A percentile compares a stretch with the other conserved stretches of the same genome.
These are phyloP conservation scores for Drosophila kanekoi DNA, from an alignment of 2,888 invertebrate species.

Conservation along the genomic window DNA sequence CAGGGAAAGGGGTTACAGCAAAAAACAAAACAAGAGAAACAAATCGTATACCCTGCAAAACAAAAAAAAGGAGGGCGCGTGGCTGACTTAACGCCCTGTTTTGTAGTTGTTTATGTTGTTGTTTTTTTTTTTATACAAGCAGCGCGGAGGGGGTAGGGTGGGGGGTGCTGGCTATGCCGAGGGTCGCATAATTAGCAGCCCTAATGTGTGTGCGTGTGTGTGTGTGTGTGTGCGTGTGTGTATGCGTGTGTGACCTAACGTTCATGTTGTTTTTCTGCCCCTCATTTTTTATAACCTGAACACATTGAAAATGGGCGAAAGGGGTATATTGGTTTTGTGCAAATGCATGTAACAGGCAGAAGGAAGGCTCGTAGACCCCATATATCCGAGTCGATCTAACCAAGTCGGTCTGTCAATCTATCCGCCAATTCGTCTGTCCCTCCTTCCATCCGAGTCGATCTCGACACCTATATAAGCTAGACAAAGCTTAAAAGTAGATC, in stretches of 20 bases:
- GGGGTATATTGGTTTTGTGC: too few relatives aligned
- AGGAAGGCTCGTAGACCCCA: too few relatives aligned
- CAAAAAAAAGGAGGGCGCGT: slow-evolving; percentile 62
- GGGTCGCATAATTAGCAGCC: slow-evolving; percentile 73
- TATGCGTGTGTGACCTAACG: slow-evolving; percentile 22
- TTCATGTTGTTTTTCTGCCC: slow-evolving; percentile 13
- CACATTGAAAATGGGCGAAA: too few relatives aligned
- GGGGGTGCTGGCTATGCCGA: neutral
- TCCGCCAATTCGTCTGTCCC: too few relatives aligned
- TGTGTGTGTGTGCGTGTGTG: neutral
- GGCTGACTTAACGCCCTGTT: slow-evolving; percentile 48
- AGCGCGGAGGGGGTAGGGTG: too few relatives aligned
- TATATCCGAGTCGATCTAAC: too few relatives aligned
- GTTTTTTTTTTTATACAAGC: slow-evolving; percentile 9
- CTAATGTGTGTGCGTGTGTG: slow-evolving; percentile 38
- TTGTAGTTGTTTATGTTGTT: slow-evolving; percentile 19
- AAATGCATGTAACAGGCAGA: too few relatives aligned
- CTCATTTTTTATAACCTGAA: too few relatives aligned
- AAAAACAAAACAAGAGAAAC: slow-evolving; percentile 18
- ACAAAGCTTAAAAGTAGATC: too few relatives aligned
- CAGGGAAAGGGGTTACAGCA: slow-evolving; percentile 46
- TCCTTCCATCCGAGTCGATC: too few relatives aligned
- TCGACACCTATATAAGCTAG: too few relatives aligned
- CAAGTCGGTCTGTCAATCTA: too few relatives aligned
- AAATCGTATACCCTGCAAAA: slow-evolving; percentile 12